Conservation (phyloP, 2,797 vertebrate species). For the Fratercula arctica region DNA sequence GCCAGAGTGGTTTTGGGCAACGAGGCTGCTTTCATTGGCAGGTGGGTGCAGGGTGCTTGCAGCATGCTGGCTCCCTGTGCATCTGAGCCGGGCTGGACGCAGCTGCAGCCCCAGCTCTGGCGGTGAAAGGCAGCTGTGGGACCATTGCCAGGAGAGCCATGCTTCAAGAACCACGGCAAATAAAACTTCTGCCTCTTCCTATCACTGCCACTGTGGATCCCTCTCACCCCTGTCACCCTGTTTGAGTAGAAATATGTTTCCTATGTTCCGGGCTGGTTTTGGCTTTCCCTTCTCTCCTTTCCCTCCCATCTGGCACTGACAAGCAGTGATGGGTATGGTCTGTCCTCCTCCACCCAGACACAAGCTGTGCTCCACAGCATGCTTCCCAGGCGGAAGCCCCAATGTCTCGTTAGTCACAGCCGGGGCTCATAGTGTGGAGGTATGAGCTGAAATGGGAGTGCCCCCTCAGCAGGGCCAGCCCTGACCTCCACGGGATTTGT, state of each 20-base stretch:
- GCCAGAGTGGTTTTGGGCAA: neutral
- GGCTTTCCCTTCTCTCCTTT: neutral
- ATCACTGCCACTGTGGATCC: neutral
- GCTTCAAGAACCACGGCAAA: neutral
- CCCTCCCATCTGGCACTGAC: neutral
- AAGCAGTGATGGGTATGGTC: neutral
- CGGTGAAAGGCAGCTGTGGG: neutral
- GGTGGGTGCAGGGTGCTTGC: no score
- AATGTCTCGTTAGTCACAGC: rapidly evolving
- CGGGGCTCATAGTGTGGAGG: rapidly evolving
- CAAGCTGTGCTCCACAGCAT: neutral
- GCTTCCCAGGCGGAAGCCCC: rapidly evolving
- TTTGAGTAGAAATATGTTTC: neutral
- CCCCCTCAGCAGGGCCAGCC: neutral
- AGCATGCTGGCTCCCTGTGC: rapidly evolving
- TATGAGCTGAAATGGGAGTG: rapidly evolving
- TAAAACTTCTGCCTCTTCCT: neutral
- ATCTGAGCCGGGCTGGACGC: rapidly evolving
- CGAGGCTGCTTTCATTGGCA: rapidly evolving
- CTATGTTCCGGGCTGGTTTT: neutral
- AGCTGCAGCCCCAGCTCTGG: neutral
- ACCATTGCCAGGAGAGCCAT: rapidly evolving
- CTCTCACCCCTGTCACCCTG: rapidly evolving
- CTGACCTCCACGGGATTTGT: rapidly evolving
- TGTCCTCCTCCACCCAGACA: neutral